Base-by-base conservation (phyloP, 1,140 invertebrate genomes). In the Cherax quadricarinatus region DNA sequence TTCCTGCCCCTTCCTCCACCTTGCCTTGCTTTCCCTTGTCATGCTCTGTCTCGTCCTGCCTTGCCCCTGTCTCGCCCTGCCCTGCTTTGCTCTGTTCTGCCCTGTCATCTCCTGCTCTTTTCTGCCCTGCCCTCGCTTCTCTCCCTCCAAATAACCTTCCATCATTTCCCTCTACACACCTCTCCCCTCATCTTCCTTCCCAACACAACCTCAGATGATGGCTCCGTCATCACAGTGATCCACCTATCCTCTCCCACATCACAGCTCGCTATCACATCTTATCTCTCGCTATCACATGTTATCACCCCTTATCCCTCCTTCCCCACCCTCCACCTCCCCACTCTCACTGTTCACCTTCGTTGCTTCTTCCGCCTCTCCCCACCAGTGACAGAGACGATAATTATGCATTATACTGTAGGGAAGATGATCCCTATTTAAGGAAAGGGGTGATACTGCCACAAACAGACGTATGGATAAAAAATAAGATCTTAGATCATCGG, bases 241-340 rank as follows among this genome's bases (percentile, higher is more conserved):
- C 30, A 41, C 2, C 66, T 78, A 21, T 78, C 66, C 53, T 14
- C 53, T n/a, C 24, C 73, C 21, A 18, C 14, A 75, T 87, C 48
- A 9, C 48, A 41, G 70, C n/a, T 53, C 48, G 70, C 85, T 87
- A 66, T 87, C 66, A 53, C 21, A 6, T 48, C n/a, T 87, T 79
- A 78, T 87, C 85, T 57, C 53, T 57, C 53, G 6, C 53, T 57
- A 7, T 57, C 53, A 9, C 53, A 9, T 14, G 6, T 14, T 57
- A 7, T 57, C 53, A 9, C 53, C 12, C 53, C 12, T 14, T 57
- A 7, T 57, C 53, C 12, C 53, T 57, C 53, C 12, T 57, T 57
- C 53, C 30, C 12, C 53, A 9, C 53, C 12, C 53, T 57, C 53
- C 12, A 7, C 12, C 53, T 57, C 53, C 30, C 12, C 53, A 9